These are phyloP conservation scores for Shargacucullia verbasci DNA, from an alignment of 2,888 invertebrate genomes.

Conservation along the genomic window DNA sequence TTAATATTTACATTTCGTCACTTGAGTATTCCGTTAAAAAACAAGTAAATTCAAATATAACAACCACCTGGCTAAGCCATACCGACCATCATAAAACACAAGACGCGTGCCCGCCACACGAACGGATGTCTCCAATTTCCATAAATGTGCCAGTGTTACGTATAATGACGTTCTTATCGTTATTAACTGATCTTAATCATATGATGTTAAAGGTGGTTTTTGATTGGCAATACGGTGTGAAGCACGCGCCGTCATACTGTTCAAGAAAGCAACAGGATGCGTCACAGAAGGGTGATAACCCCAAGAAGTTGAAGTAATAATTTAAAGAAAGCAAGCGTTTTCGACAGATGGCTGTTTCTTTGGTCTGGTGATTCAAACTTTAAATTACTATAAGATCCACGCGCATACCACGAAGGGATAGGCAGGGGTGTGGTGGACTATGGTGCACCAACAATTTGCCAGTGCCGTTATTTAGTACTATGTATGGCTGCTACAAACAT, in stretches of 20 bases:
- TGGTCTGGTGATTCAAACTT: constrained; percentile 52
- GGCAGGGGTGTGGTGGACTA: no score
- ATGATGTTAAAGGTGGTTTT: constrained; percentile 15
- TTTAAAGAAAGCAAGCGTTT: constrained; percentile 36
- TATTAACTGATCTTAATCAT: constrained; percentile 33
- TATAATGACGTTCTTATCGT: background rate
- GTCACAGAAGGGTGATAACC: constrained; percentile 78
- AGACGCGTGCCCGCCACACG: constrained; percentile 81
- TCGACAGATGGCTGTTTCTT: constrained; percentile 46
- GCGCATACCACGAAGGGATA: no score
- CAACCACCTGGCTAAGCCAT: constrained; percentile 68
- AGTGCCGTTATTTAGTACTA: no score
- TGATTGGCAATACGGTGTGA: constrained; percentile 12
- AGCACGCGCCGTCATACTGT: constrained; percentile 77
- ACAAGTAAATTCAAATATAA: constrained; percentile 46
- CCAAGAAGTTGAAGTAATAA: constrained; percentile 65
- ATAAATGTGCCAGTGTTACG: constrained; percentile 55
- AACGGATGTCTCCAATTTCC: constrained; percentile 84
- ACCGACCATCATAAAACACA: constrained; percentile 68
- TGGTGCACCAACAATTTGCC: no score
- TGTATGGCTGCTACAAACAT: no score
- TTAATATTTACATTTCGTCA: no score
- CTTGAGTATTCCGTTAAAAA: constrained; percentile 15
- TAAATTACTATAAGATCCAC: no score
- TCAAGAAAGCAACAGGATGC: constrained; percentile 78